These are phyloP conservation scores for Archivesica marissinica DNA, from an alignment of 1,140 invertebrate species.

Conservation along the genomic window DNA sequence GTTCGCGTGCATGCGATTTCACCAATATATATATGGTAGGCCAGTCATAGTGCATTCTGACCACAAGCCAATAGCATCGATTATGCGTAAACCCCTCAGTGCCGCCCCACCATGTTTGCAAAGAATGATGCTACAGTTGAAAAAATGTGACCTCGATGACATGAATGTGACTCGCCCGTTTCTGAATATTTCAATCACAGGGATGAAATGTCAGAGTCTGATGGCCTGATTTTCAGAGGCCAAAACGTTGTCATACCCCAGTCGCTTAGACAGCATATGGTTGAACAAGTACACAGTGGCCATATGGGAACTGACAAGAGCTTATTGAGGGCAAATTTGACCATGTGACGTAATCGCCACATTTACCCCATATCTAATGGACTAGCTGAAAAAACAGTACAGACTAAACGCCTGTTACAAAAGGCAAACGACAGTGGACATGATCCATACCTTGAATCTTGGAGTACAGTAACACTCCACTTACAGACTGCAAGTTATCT, in stretches of 20 bases:
- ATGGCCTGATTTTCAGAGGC: slow-evolving; percentile 35
- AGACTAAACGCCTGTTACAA: neutral
- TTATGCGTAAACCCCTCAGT: slow-evolving; percentile 9
- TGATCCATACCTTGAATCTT: neutral
- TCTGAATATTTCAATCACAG: slow-evolving; percentile 1
- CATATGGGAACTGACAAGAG: slow-evolving; percentile 68
- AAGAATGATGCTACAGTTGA: neutral
- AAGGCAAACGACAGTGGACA: neutral
- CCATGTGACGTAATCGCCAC: neutral
- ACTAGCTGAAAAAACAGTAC: neutral
- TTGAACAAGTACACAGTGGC: slow-evolving; percentile 56
- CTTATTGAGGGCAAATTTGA: slow-evolving; percentile 30
- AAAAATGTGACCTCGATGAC: slow-evolving; percentile 7
- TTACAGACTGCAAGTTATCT: slow-evolving; percentile 21
- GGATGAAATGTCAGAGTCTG: slow-evolving; percentile 8
- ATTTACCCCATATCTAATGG: neutral
- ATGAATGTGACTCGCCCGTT: neutral
- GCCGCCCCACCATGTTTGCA: slow-evolving; percentile 9
- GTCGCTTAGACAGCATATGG: slow-evolving; percentile 59
- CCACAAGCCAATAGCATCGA: slow-evolving; percentile 17
- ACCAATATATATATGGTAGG: slow-evolving; percentile 48
- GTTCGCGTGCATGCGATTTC: slow-evolving; percentile 42
- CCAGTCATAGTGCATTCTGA: slow-evolving; percentile 9
- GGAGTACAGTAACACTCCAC: slow-evolving; percentile 2
- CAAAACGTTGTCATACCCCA: slow-evolving; percentile 18